Evolutionary conservation across 1,140 invertebrate genomes (phyloP).

Genomic region (Oncopodura yosiiana): DNA sequence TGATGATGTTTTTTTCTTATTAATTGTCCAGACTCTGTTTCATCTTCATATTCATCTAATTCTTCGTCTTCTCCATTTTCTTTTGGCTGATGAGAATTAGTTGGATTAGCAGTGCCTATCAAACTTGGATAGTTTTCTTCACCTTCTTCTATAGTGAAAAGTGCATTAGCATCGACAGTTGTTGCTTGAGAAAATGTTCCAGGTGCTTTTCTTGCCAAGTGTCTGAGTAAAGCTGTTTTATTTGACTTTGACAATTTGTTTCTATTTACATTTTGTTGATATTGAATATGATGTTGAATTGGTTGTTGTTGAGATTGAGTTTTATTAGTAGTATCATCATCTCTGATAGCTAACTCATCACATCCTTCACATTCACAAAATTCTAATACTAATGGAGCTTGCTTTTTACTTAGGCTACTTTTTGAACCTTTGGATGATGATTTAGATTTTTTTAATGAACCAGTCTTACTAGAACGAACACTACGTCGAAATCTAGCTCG

Average conservation of each 20-base stretch:
- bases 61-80: neutral
- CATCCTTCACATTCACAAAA: too few relatives aligned
- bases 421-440: conserved; percentile 2
- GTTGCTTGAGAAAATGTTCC: neutral
- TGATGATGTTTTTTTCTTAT: neutral
- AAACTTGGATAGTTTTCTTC: neutral
- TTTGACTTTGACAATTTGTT: neutral
- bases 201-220: neutral
- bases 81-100: neutral
- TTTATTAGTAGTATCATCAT: neutral
- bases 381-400: too few relatives aligned
- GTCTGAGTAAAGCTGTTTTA: conserved; percentile 1
- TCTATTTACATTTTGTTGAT: too few relatives aligned
- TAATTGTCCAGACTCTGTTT: neutral
- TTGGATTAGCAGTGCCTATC: neutral
- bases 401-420: conserved; percentile 1
- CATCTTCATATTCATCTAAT: neutral
- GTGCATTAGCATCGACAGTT: neutral
- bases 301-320: too few relatives aligned
- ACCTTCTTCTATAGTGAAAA: conserved; percentile 13
- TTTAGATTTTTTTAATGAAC: too few relatives aligned
- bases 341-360: neutral
- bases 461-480: conserved; percentile 9
- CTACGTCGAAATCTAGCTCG: neutral
- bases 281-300: too few relatives aligned